Conservation (phyloP, 2,888 invertebrate genomes). For the Lasioglossum marginatum region DNA sequence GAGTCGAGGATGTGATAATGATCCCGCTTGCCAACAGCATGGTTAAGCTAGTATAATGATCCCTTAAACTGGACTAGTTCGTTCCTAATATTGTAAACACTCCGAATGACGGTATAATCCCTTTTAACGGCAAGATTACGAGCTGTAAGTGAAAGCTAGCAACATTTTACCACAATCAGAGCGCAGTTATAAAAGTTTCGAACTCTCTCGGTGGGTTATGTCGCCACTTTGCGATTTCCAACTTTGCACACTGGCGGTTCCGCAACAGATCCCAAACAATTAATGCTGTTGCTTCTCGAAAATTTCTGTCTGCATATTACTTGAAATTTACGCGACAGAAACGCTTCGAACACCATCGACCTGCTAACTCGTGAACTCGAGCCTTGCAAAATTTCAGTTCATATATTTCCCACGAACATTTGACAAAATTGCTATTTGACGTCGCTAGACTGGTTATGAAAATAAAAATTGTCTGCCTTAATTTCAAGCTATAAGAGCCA, state of each 20-base stretch:
- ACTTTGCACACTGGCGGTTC: slow-evolving; percentile 2
- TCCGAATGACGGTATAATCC: slow-evolving; percentile 45
- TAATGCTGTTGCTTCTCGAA: slow-evolving; percentile 1
- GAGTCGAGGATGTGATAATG: slow-evolving; percentile 29
- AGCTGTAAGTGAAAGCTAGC: slow-evolving; percentile 46
- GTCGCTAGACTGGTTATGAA: neutral
- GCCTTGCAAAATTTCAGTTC: neutral
- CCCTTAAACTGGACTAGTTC: slow-evolving; percentile 56
- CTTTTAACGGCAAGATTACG: slow-evolving; percentile 52
- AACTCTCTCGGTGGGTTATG: neutral
- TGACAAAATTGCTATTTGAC: neutral
- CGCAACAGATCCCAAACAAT: slow-evolving; percentile 28
- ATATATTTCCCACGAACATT: neutral
- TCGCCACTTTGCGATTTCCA: slow-evolving; percentile 3
- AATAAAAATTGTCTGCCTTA: too few relatives aligned
- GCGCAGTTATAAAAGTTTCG: slow-evolving; percentile 33
- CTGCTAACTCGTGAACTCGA: neutral
- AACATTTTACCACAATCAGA: slow-evolving; percentile 5
- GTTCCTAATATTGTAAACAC: slow-evolving; percentile 47
- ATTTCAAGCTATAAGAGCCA: too few relatives aligned
- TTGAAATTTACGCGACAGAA: neutral
- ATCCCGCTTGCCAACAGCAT: slow-evolving; percentile 26
- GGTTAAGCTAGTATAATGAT: slow-evolving; percentile 36
- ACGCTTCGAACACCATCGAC: neutral
- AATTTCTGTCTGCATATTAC: neutral